Conservation (phyloP, 1,140 invertebrate species). For the Gryllus bimaculatus region DNA sequence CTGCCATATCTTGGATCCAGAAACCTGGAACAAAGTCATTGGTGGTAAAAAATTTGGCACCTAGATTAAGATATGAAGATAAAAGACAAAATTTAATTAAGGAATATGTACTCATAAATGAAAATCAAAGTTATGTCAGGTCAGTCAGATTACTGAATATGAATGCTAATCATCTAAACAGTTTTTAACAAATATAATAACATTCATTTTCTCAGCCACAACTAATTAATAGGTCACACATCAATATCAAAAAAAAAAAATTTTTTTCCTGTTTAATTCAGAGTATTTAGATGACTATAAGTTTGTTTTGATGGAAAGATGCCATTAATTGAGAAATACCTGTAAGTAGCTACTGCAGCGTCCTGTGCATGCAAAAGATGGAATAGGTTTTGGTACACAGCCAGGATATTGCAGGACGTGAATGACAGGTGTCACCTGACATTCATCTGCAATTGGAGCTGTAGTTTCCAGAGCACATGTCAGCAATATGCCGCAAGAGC, state of each 20-base stretch:
- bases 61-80: no score
- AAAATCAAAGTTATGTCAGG: no score
- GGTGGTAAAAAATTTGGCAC: no score
- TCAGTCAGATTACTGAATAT: no score
- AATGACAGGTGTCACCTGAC: conserved; percentile 82
- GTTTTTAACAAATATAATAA: background rate
- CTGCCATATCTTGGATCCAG: conserved; percentile 93
- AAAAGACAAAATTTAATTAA: no score
- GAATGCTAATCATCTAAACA: no score
- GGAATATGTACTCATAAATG: no score
- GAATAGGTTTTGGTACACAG: conserved; percentile 85
- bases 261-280: no score
- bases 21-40: conserved; percentile 50
- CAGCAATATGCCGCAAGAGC: background rate
- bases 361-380: conserved; percentile 85
- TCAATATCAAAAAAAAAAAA: conserved; percentile 1
- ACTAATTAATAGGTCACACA: background rate
- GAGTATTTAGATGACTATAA: background rate
- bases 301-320: background rate
- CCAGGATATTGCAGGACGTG: conserved; percentile 86
- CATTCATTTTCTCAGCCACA: background rate
- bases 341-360: conserved; percentile 86
- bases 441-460: conserved; percentile 52
- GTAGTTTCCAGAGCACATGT: background rate
- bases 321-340: conserved; percentile 40